Evolutionary conservation across 2,888 invertebrate species (phyloP), one percentile per base, ranked within the genome.

Genomic region (Halocaridina rubra): DNA sequence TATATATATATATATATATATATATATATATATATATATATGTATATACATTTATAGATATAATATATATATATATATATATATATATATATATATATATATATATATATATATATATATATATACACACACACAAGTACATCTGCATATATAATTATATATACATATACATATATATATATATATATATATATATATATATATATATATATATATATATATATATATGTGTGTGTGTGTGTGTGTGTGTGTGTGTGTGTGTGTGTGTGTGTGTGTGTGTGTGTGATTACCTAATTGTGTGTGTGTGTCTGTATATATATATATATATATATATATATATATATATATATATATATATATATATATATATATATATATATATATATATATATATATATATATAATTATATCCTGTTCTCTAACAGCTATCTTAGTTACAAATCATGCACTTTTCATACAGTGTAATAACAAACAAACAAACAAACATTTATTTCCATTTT

Each of bases 321-420:
- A 78, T 78, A 64, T 78, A 64, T 78, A 64, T 78, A 30, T 78
- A 64, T 78, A 29, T 78, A 64, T 78, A 64, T 78, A 64, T 78
- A 64, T 78, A 64, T 78, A 64, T 78, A 64, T 78, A 64, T 78
- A 64, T 78, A 64, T 78, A 30, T 78, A 29, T 78, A 29, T 78
- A 29, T 78, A 29, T 78, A 29, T 78, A 29, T 78, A 29, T 67
- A 30, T 78, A 30, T 67, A 30, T 64, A n/a, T 7, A 7, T 8
- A 39, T 8, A 8, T 7, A 7, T 39, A 39, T 39, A 39, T 13
- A 39, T 13, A 39, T 13, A 39, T 13, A 39, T 13, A 39, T 13
- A 39, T 13, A 39, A 8, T 8, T 13, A 39, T 39, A 39, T 39
- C n/a, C n/a, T n/a, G n/a, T n/a, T n/a, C n/a, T n/a, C n/a, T n/a